A percentile compares a stretch with the other conserved stretches of the same genome.
These are phyloP conservation scores for Leptodactylus fuscus DNA, from an alignment of 2,113 vertebrate species.

Conservation along the genomic window DNA sequence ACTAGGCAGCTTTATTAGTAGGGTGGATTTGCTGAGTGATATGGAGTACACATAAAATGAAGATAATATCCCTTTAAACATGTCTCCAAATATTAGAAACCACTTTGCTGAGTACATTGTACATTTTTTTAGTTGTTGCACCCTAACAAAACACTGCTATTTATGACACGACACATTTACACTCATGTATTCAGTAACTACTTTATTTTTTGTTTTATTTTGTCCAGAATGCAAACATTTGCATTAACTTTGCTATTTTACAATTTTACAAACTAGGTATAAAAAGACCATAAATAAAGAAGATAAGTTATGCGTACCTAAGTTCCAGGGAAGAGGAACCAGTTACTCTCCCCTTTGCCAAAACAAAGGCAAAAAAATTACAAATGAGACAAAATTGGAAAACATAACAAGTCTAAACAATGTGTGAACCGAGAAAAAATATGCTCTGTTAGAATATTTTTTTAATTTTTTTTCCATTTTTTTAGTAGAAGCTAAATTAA, in stretches of 20 bases:
- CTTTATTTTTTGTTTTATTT: slow-evolving; percentile 84
- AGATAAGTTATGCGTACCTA: slow-evolving; percentile 99
- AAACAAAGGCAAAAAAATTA: slow-evolving; percentile 76
- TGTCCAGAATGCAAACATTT: slow-evolving; percentile 87
- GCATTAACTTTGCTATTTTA: slow-evolving; percentile 94
- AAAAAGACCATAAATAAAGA: slow-evolving; percentile 99
- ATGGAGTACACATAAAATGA: neutral
- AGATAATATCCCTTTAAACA: neutral
- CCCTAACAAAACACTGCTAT: neutral
- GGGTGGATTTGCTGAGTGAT: too few relatives aligned
- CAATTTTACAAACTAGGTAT: slow-evolving; percentile 99
- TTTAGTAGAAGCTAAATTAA: slow-evolving; percentile 86
- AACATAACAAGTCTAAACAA: slow-evolving; percentile 88
- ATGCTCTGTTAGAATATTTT: slow-evolving; percentile 76
- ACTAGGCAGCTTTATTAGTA: too few relatives aligned
- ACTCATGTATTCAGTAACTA: slow-evolving; percentile 81
- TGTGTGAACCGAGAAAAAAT: slow-evolving; percentile 78
- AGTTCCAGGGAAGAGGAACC: slow-evolving; percentile 78
- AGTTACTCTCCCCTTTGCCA: slow-evolving; percentile 49
- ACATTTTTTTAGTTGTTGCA: neutral
- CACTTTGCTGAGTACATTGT: neutral
- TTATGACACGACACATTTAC: neutral
- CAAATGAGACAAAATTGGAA: slow-evolving; percentile 70
- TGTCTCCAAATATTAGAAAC: too few relatives aligned
- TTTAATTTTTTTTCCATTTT: slow-evolving; percentile 67